Base-by-base conservation (phyloP, 1,140 invertebrate species). In the Heliconius himera region DNA sequence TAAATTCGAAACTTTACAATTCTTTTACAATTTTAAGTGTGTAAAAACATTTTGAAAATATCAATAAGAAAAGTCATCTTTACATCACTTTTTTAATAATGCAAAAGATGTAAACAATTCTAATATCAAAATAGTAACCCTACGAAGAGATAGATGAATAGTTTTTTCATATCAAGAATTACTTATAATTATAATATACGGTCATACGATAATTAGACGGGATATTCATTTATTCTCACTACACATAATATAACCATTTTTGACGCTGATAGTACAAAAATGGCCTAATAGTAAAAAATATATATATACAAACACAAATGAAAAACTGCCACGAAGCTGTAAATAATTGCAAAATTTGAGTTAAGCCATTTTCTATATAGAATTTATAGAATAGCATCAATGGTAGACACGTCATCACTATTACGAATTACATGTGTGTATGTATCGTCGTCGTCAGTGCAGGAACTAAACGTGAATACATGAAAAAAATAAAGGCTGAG, bases 221-320 rank as follows among this genome's bases (percentile, higher is more conserved):
- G 22, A 66, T 66, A 66, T 66, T 29, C 9, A 29, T 66, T 29
- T 66, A 66, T 26, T 66, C 60, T 66, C 60, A 66, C 60, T 66
- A 66, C 60, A 66, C 13, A 66, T 66, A 29, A 29, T 66, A 66
- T 66, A 66, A 66, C 9, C 56, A 66, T 66, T 29, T 26, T 26
- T 13, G 22, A 66, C 60, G 1, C 1, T 13, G 60, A 66, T 29
- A 66, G 60, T 16, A 66, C 22, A 29, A 66, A 66, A 66, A 29
- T 66, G 60, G 60, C 60, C 60, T 29, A 29, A 29, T n/a, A 22
- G 0, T 9, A 56, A 56, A 54, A 56, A 2, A 22, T 11, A 60
- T 22, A 60, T 3, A 36, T 22, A 22, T 9, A 60, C 3, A 60
- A 60, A 60, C 54, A 22, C 3, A 60, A 60, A n/a, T 22, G 0